These are phyloP conservation scores for Strigops habroptila DNA, from an alignment of 2,113 vertebrate species.

Conservation along the genomic window DNA sequence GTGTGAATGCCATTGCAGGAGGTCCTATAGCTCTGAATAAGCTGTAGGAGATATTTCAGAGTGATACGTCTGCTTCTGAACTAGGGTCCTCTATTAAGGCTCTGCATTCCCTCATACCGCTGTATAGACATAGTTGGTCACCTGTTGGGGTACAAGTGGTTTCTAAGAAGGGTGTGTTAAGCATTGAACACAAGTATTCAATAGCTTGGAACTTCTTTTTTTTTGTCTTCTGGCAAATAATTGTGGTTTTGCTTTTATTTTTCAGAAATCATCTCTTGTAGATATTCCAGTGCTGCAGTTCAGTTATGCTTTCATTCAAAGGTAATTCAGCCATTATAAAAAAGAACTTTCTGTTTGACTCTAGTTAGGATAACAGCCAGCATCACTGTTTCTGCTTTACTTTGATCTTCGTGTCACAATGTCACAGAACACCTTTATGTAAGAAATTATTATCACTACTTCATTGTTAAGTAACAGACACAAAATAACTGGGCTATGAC, in stretches of 20 bases:
- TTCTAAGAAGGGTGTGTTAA: background rate
- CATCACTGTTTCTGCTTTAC: background rate
- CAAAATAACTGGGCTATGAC: background rate
- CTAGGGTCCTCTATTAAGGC: background rate
- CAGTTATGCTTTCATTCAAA: conserved; percentile 86
- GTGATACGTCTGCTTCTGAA: background rate
- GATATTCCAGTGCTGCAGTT: conserved; percentile 93
- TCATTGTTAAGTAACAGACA: background rate
- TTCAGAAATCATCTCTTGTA: conserved; percentile 84
- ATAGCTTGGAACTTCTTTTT: background rate
- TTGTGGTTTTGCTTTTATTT: background rate
- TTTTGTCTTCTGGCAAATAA: background rate
- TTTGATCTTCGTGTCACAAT: background rate
- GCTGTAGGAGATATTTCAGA: background rate
- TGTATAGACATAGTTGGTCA: background rate
- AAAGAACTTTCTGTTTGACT: background rate
- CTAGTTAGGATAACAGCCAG: background rate
- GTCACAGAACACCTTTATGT: background rate
- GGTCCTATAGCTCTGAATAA: background rate
- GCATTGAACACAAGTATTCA: background rate
- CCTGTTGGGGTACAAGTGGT: background rate
- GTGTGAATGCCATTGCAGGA: background rate
- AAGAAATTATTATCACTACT: background rate
- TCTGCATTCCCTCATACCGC: background rate
- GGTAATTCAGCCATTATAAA: conserved; percentile 65